These are phyloP conservation scores for Simalia tracyae DNA, from an alignment of 2,797 vertebrate genomes.

Conservation along the genomic window DNA sequence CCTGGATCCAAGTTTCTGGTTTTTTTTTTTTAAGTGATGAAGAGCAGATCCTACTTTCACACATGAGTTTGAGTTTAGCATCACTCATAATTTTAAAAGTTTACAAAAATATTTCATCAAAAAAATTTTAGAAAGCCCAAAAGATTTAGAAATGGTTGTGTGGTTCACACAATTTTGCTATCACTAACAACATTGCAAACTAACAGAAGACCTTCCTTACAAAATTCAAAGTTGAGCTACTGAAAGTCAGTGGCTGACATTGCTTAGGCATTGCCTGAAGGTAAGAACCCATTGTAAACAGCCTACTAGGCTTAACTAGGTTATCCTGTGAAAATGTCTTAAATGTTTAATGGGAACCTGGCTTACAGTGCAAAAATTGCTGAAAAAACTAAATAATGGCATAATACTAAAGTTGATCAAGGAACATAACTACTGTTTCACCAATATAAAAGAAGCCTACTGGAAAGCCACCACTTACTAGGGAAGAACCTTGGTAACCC, in stretches of 20 bases:
- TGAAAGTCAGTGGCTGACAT: constrained; percentile 55
- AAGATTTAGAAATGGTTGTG: not conserved
- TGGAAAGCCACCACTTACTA: not conserved
- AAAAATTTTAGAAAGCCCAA: not conserved
- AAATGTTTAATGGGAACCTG: constrained; percentile 45
- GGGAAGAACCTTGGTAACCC: not conserved
- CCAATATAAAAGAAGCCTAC: too few species aligned
- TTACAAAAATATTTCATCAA: not conserved
- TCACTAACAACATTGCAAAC: not conserved
- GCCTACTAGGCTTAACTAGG: constrained; percentile 58
- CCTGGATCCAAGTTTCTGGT: not conserved
- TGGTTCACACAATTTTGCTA: not conserved
- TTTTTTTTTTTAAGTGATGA: not conserved
- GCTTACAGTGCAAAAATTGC: not conserved
- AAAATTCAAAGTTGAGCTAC: constrained; percentile 33
- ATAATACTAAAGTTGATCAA: too few species aligned
- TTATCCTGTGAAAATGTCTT: constrained; percentile 55
- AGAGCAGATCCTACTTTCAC: not conserved
- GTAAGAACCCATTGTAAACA: constrained; percentile 60
- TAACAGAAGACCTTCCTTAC: constrained; percentile 30
- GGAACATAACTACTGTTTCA: too few species aligned
- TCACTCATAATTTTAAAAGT: not conserved
- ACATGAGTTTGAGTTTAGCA: rapidly evolving
- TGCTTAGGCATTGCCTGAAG: constrained; percentile 50
- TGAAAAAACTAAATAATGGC: not conserved